Evolutionary conservation across 2,113 vertebrate genomes (phyloP).

Genomic region (Chinchilla lanigera): DNA sequence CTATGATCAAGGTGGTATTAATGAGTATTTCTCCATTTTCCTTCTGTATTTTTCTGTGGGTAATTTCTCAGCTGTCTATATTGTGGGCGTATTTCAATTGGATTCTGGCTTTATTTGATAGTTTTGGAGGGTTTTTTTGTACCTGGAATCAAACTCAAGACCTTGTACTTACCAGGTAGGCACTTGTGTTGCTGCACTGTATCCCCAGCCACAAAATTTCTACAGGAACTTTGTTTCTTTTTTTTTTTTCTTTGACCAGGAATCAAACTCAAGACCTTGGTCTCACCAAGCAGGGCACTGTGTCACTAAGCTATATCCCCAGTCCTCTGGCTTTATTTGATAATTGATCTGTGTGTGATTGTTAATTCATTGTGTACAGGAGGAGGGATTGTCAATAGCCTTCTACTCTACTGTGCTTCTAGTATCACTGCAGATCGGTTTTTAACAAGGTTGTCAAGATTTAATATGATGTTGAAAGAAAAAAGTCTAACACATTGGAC

Average conservation of each 20-base stretch:
- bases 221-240: too few species aligned
- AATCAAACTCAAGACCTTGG: too few species aligned
- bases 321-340: too few species aligned
- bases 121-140: too few species aligned
- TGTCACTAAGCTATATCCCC: too few species aligned
- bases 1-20: neutral
- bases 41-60: neutral
- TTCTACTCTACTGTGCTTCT: neutral
- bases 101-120: too few species aligned
- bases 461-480: neutral
- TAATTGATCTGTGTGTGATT: neutral
- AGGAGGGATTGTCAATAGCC: neutral
- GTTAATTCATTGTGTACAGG: neutral
- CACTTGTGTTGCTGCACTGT: too few species aligned
- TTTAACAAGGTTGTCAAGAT: neutral
- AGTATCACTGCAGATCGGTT: neutral
- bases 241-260: too few species aligned
- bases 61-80: neutral
- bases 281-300: too few species aligned
- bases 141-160: too few species aligned
- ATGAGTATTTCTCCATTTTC: neutral
- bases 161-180: too few species aligned
- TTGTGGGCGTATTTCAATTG: neutral
- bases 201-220: too few species aligned
- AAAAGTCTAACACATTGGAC: neutral